Base-by-base conservation (phyloP, 2,888 invertebrate genomes). In the Amaurobius ferox region DNA sequence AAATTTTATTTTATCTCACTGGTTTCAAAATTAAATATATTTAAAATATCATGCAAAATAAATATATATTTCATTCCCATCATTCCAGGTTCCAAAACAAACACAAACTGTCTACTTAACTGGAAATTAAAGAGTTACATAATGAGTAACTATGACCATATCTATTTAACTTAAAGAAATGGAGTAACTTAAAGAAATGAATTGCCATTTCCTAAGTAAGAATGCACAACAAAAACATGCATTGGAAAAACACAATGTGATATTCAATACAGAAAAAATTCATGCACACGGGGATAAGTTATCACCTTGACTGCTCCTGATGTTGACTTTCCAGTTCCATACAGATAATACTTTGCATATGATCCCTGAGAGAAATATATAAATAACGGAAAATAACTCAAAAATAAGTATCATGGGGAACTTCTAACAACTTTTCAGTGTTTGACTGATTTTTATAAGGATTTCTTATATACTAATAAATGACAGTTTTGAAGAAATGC, bases 321-420 rank as follows among this genome's bases (percentile, higher is more conserved):
- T 23, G 83, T 55, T 66, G 88, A 79, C 80, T 83, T 88, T 83
- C 87, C 88, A 68, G 85, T 87, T 79, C 88, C 88, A 74, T 88
- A 88, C 71, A 88, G 88, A 88, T 88, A 88, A 81, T 88, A 87
- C 88, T 88, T 88, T 83, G 88, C 88, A 80, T 88, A 88, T 55
- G 88, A 88, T 61, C 88, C 88, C 88, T 88, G 85, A 66, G 74
- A 73, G 74, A 80, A 68, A 88, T 77, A 87, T 44, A 77, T 68
- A 87, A 87, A 81, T 55, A 88, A 67, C 67, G 79, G 79, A 87
- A 87, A 79, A 67, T 76, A 67, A 79, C 76, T 88, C 64, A 79
- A 61, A 76, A 76, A 40, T 40, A 70, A 66, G 32, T 30, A 74
- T 32, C 62, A 74, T 48, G 66, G 77, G 76, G 83, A 62, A 62